These are phyloP conservation scores for Struthidea cinerea DNA, from an alignment of 2,113 vertebrate species.

Conservation along the genomic window DNA sequence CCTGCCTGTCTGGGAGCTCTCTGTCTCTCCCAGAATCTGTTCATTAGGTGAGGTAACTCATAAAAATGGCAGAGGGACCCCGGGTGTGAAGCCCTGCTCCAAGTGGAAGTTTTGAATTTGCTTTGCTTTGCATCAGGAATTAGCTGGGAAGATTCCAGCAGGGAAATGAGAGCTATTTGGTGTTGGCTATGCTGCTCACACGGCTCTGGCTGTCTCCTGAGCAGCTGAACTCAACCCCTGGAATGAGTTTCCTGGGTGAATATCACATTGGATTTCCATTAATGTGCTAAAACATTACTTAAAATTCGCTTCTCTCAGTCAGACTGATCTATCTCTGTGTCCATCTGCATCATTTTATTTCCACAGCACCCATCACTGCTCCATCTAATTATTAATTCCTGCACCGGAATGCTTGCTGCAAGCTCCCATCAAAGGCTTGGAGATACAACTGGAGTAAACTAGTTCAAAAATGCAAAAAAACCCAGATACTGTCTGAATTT, in stretches of 20 bases:
- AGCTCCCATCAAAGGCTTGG: background rate
- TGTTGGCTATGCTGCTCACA: conserved; percentile 1
- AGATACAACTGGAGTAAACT: background rate
- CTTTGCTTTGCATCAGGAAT: background rate
- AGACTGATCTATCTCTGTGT: background rate
- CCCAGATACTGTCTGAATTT: background rate
- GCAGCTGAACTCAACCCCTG: background rate
- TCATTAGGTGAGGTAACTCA: background rate
- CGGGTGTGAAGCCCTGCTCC: background rate
- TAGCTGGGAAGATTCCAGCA: background rate
- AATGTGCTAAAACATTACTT: background rate
- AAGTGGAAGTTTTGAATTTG: background rate
- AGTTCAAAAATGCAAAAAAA: background rate
- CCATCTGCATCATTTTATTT: background rate
- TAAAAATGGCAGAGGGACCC: background rate
- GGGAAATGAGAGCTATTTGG: background rate
- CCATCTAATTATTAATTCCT: background rate
- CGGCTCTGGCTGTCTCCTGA: background rate
- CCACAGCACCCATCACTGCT: background rate
- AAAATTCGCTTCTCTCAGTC: background rate
- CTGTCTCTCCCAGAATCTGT: background rate
- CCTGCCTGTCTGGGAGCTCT: background rate
- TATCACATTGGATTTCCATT: conserved; percentile 23
- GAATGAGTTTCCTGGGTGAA: conserved; percentile 27
- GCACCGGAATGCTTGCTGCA: background rate